Percentiles rank a stretch among this genome's conserved stretches.
Evolutionary conservation across 2,113 vertebrate species (phyloP).

Genomic region (Eolophus roseicapilla): DNA sequence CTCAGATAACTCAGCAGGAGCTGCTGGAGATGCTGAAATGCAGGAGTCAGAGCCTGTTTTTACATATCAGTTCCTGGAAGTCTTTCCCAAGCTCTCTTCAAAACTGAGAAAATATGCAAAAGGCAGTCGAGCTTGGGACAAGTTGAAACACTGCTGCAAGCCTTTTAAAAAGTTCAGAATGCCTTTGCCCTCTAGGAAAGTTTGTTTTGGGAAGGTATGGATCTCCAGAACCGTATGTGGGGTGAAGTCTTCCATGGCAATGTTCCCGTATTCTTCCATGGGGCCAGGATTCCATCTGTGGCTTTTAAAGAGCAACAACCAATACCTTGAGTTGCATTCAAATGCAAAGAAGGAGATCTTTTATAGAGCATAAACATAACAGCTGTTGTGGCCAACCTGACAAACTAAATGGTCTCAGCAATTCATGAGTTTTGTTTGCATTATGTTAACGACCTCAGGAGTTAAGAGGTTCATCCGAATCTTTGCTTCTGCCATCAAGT

Average conservation of each 20-base stretch:
- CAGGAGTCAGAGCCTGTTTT: slow-evolving; percentile 1
- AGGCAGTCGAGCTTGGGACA: slow-evolving; percentile 11
- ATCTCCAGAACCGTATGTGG: neutral
- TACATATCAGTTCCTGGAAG: slow-evolving; percentile 31
- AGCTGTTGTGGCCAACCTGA: neutral
- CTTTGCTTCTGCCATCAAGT: neutral
- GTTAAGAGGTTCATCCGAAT: neutral
- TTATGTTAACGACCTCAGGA: neutral
- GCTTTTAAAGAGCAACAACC: neutral
- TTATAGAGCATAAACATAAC: neutral
- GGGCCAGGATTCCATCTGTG: neutral
- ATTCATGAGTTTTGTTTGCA: neutral
- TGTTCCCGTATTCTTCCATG: neutral
- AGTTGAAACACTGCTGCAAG: slow-evolving; percentile 20
- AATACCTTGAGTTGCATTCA: neutral
- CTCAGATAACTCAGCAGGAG: neutral
- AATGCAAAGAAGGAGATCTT: neutral
- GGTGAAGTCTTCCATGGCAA: neutral
- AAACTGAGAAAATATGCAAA: slow-evolving; percentile 29
- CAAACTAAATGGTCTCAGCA: neutral
- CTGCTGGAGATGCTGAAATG: slow-evolving; percentile 36
- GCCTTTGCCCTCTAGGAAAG: slow-evolving; percentile 20
- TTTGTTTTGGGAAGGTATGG: slow-evolving; percentile 13
- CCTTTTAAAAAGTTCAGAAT: neutral
- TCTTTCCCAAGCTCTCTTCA: slow-evolving; percentile 19